Percentiles rank a stretch among this genome's conserved stretches.
phyloP scores from a whole-genome alignment of 1,140 invertebrate genomes.

The Drosophila ohnishii region DNA sequence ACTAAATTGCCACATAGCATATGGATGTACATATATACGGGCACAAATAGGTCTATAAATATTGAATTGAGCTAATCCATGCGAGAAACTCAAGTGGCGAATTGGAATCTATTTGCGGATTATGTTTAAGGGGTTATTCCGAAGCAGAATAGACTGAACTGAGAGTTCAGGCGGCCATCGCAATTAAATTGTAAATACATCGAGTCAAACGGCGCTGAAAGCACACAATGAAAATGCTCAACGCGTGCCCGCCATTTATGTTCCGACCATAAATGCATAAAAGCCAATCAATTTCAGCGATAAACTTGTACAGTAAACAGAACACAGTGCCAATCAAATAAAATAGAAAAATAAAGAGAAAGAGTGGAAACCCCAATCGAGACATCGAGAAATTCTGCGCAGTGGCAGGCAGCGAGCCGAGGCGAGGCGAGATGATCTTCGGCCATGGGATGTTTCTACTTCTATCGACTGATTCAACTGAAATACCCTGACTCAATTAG shows the following conservation, averaged over 20 bases:
- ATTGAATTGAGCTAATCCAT: constrained; percentile 62
- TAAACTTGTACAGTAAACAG: constrained; percentile 30
- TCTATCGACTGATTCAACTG: constrained; percentile 27
- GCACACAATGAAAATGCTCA: constrained; percentile 29
- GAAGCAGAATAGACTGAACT: not conserved
- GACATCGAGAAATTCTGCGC: constrained; percentile 25
- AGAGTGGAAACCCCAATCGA: constrained; percentile 52
- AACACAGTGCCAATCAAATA: constrained; percentile 38
- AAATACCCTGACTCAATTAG: constrained; percentile 64
- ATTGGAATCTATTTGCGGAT: constrained; percentile 36
- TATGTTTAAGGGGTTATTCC: constrained; percentile 26
- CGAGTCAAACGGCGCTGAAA: constrained; percentile 18
- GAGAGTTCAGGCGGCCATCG: constrained; percentile 18
- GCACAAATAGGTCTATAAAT: constrained; percentile 63
- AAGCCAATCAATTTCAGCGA: constrained; percentile 53
- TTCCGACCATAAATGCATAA: constrained; percentile 41
- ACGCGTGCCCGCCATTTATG: constrained; percentile 42
- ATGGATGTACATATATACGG: constrained; percentile 5
- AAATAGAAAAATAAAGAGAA: constrained; percentile 29
- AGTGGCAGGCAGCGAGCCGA: constrained; percentile 19
- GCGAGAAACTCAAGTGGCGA: constrained; percentile 28
- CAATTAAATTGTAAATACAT: constrained; percentile 45
- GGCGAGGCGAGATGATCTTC: constrained; percentile 62
- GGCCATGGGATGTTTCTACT: constrained; percentile 22
- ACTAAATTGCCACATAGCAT: constrained; percentile 41